These are phyloP conservation scores for Drosophila sulfurigaster DNA, from an alignment of 1,140 invertebrate genomes.

Conservation along the genomic window DNA sequence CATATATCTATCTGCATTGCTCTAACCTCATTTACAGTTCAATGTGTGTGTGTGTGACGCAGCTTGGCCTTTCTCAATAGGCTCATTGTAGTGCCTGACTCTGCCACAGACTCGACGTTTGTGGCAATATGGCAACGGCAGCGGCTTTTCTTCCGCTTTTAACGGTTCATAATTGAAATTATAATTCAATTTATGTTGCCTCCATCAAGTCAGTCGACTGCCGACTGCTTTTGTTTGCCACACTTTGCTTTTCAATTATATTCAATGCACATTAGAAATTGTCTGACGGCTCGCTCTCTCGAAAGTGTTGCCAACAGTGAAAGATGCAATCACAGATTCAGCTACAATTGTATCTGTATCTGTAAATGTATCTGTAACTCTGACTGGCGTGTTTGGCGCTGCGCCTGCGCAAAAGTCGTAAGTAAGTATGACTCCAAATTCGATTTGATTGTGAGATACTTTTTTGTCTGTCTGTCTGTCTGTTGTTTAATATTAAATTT, in stretches of 20 bases:
- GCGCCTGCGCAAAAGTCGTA: constrained; percentile 63
- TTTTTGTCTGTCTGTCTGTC: constrained; percentile 5
- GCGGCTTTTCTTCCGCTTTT: constrained; percentile 78
- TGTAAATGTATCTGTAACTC: constrained; percentile 17
- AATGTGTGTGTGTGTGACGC: constrained; percentile 7
- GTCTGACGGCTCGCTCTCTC: constrained; percentile 29
- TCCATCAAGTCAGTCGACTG: background rate
- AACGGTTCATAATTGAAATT: constrained; percentile 82
- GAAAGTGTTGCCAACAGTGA: constrained; percentile 54
- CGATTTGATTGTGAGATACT: constrained; percentile 59
- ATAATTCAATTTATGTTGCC: constrained; percentile 75
- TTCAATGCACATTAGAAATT: constrained; percentile 71
- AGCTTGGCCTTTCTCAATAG: constrained; percentile 57
- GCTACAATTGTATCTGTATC: constrained; percentile 41
- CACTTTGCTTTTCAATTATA: constrained; percentile 79
- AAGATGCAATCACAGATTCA: constrained; percentile 58
- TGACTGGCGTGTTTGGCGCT: constrained; percentile 55
- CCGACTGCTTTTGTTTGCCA: constrained; percentile 45
- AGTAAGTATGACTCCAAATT: constrained; percentile 48
- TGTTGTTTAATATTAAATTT: constrained; percentile 53
- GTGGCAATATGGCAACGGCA: constrained; percentile 38
- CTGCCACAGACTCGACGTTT: background rate
- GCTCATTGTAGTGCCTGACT: constrained; percentile 58
- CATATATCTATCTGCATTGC: constrained; percentile 7
- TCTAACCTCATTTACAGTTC: constrained; percentile 79